Evolutionary conservation across 2,888 invertebrate genomes (phyloP).

Genomic region (Crioceris asparagi): DNA sequence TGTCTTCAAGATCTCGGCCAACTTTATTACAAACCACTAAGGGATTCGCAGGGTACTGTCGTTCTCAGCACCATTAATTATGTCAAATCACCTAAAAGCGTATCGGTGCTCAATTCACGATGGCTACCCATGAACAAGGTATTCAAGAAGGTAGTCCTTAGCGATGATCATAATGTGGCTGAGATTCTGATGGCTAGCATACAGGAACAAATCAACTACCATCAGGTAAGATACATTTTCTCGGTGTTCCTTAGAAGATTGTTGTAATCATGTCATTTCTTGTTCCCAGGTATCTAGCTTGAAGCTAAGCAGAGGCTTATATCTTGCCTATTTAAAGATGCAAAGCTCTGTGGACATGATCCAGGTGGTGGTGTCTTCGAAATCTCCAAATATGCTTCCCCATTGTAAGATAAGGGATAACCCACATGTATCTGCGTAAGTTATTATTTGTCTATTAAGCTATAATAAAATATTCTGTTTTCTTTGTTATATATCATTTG

Average conservation of each 20-base stretch:
- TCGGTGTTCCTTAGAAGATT: too few relatives aligned
- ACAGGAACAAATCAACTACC: slow-evolving; percentile 64
- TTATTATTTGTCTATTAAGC: slow-evolving; percentile 19
- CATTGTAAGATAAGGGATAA: slow-evolving; percentile 89
- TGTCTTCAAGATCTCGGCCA: slow-evolving; percentile 89
- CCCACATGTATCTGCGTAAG: slow-evolving; percentile 90
- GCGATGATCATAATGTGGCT: slow-evolving; percentile 64
- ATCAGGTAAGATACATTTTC: too few relatives aligned
- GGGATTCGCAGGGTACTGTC: slow-evolving; percentile 81
- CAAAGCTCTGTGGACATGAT: slow-evolving; percentile 93
- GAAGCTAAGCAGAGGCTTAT: slow-evolving; percentile 76
- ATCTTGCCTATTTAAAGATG: slow-evolving; percentile 92
- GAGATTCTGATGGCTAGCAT: slow-evolving; percentile 81
- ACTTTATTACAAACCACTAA: slow-evolving; percentile 81
- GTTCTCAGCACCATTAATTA: slow-evolving; percentile 81
- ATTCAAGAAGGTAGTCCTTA: slow-evolving; percentile 50
- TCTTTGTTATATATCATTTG: slow-evolving; percentile 3
- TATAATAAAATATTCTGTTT: not conserved
- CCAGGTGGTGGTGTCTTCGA: slow-evolving; percentile 83
- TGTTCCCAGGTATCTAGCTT: slow-evolving; percentile 78
- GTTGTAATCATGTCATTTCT: too few relatives aligned
- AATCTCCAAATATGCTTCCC: slow-evolving; percentile 90
- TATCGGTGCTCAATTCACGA: slow-evolving; percentile 81
- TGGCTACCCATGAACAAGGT: slow-evolving; percentile 81
- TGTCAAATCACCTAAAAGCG: slow-evolving; percentile 69